Percentiles rank a stretch among this genome's conserved stretches.
These are phyloP conservation scores for Vireo altiloquus DNA, from an alignment of 2,113 vertebrate species.

Conservation along the genomic window DNA sequence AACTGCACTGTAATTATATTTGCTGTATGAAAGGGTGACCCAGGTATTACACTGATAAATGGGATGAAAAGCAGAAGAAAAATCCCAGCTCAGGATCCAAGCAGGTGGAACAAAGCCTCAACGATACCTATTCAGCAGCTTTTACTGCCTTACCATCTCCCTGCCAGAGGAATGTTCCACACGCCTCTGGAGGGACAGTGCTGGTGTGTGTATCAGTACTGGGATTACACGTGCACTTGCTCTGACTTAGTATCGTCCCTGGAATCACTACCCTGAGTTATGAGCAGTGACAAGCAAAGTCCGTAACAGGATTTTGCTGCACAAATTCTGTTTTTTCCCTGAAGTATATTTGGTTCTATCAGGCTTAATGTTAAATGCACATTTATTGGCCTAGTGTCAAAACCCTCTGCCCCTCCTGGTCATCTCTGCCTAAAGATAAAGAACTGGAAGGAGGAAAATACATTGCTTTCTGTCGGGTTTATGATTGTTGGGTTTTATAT, in stretches of 20 bases:
- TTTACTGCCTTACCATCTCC: not conserved
- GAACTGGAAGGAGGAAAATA: not conserved
- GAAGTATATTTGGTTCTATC: not conserved
- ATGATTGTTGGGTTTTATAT: not conserved
- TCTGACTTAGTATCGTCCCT: not conserved
- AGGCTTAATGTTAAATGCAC: not conserved
- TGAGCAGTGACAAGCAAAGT: not conserved
- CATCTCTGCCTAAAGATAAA: not conserved
- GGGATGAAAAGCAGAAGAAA: not conserved
- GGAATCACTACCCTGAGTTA: not conserved
- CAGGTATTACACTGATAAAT: not conserved
- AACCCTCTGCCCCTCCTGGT: not conserved
- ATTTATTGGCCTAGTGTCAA: not conserved
- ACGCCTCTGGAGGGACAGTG: not conserved
- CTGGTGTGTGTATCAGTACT: fast-evolving
- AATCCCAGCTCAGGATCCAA: slow-evolving; percentile 1
- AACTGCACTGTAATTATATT: slow-evolving; percentile 33
- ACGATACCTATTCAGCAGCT: not conserved
- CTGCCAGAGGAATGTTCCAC: not conserved
- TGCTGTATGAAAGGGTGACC: not conserved
- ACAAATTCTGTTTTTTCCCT: not conserved
- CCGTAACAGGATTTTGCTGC: not conserved
- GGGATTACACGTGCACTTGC: not conserved
- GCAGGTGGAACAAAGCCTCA: not conserved
- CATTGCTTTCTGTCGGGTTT: not conserved